Base-by-base conservation (phyloP, 2,113 vertebrate species). In the Isurus oxyrinchus region DNA sequence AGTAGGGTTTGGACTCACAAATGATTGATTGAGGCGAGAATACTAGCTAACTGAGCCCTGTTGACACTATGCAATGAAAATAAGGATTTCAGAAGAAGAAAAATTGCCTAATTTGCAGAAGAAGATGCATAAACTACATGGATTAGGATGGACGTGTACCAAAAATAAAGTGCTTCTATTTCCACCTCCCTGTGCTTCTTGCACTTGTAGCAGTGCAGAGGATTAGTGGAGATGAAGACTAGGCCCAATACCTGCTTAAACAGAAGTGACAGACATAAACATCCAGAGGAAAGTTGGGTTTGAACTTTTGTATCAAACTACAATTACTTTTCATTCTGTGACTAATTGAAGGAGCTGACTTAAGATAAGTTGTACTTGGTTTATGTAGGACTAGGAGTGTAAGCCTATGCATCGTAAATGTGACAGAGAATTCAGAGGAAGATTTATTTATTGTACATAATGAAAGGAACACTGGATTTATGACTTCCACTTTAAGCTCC, bases 391-490 rank as follows among this genome's bases (percentile, higher is more conserved):
- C 40, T 23, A 67, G 14, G 40, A 55, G 25, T 49, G 25, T 16
- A 72, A 31, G 21, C 13, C 66, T 40, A 40, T 16, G 21, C 49
- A 72, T 76, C 76, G 49, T 55, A 49, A 95, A 8, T 25, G 44
- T 72, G 94, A 72, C 66, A 76, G 94, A 27, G 44, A 31, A 72
- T 95, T 31, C 67, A 94, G 59, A 40, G n/a, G 59, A 63, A 40
- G 61, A 94, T 94, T 94, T 59, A 44, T 94, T 94, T 66, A 63
- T 94, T 63, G 59, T n/a, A 40, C 57, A 84, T 84, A 93, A 63
- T 93, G 57, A 63, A 93, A 63, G 35, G 90, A 40, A 19, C 31
- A 63, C 35, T 21, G 19, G 57, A 69, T 72, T 95, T 95, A 44
- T 72, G 66, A 69, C 25, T 66, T 66, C 63, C 63, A 11, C 61